Evolutionary conservation across 2,797 vertebrate genomes (phyloP).

Genomic region (Sus cebifrons): DNA sequence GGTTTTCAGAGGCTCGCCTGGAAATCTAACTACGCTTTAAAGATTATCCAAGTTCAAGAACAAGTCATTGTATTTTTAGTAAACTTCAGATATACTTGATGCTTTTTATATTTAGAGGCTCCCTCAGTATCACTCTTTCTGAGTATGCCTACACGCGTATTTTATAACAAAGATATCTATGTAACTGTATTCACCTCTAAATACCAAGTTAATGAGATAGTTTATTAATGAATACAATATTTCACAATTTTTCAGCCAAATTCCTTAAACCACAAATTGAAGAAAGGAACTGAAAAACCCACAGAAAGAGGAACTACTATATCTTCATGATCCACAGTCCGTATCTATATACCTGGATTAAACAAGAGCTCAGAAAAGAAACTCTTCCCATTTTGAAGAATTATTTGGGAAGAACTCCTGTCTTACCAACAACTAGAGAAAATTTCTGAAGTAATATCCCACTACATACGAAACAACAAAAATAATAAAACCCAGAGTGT

Average conservation of each 20-base stretch:
- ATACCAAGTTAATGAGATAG: not conserved
- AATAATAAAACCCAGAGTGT: not conserved
- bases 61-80: not conserved
- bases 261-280: constrained; percentile 42
- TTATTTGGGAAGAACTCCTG: not conserved
- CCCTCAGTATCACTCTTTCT: not conserved
- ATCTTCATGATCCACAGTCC: not conserved
- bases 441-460: not conserved
- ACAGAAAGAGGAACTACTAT: not conserved
- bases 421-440: not conserved
- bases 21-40: not conserved
- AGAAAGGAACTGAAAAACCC: not conserved
- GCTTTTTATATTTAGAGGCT: not conserved
- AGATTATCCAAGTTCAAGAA: not conserved
- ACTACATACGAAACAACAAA: not conserved
- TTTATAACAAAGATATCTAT: not conserved
- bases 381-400: not conserved
- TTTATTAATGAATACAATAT: not conserved
- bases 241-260: not conserved
- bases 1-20: not conserved
- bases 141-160: not conserved
- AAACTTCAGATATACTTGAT: not conserved
- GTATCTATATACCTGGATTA: not conserved
- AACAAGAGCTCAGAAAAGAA: not conserved
- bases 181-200: not conserved